Base-by-base conservation (phyloP, 2,797 vertebrate genomes). In the Pipistrellus pipistrellus region DNA sequence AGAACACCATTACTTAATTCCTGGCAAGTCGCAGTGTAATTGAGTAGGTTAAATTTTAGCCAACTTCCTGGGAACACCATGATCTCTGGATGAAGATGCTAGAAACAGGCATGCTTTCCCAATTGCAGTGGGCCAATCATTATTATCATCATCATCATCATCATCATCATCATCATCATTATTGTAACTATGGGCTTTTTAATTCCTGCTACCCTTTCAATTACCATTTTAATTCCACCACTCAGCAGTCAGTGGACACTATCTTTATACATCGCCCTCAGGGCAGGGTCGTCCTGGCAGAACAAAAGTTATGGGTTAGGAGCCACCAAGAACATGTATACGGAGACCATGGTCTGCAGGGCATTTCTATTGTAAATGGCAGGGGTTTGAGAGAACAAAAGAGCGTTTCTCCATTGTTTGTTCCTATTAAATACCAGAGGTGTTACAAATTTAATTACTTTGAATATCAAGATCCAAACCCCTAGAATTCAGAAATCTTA, bases 1-100 rank as follows among this genome's bases (percentile, higher is more conserved):
- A 85, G 95, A 96, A 96, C 51, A 78, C n/a, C 46, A 51, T 69
- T 64, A 88, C 94, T 76, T 86, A 69, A 94, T 93, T 90, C 64
- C 86, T 89, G 86, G 93, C 94, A 92, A 92, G 46, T 21, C 62
- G 53, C 55, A 21, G 11, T 35, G 30, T 69, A 84, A 66, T 48
- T 77, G 76, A 94, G 57, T 41, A 81, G 38, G 81, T 17, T 89
- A 53, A 6, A 44, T 88, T 62, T 73, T 55, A 88, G 85, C 35
- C 86, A 89, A n/a, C 64, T 94, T 95, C 81, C 84, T 66, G 62
- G 84, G 93, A 96, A 95, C 30, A 64, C 44, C 20, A n/a, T 1
- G 20, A 57, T 68, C 59, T 91, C 73, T 69, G 51, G n/a, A 64
- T 66, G 64, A 83, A 32, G 51, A 59, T 77, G 21, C 71, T 75